Base-by-base conservation (phyloP, 2,888 invertebrate species). In the Diachrysia chrysitis region DNA sequence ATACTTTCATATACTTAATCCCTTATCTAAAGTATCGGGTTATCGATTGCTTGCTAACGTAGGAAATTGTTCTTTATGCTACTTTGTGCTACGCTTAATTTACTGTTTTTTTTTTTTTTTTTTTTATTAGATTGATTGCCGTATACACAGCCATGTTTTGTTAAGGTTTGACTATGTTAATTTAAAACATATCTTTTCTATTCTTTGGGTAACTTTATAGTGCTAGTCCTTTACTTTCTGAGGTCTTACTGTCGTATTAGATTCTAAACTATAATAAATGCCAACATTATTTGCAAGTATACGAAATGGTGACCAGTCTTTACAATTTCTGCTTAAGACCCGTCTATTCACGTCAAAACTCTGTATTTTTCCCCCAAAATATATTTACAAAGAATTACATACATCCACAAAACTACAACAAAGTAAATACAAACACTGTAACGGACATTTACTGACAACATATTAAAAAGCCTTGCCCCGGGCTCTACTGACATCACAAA, bases 381-480 rank as follows among this genome's bases (percentile, higher is more conserved):
- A 63, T 42, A 56, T 58, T 4, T 46, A 68, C 32, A 73, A 68
- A 68, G 53, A 61, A 73, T 69, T 60, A 63, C 48, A 53, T 23
- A 17, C n/a, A 9, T 12, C 48, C 48, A 21, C 42, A 21, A 42
- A 69, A 79, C 71, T 65, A 79, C 57, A 65, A 67, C 51, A 54
- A 59, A 62, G 42, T 54, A 72, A 71, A 72, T 58, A 76, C 17
- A 17, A 6, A 51, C 62, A 65, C n/a, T 81, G 73, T 76, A 69
- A 63, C 65, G 53, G 71, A 67, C 66, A 71, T 61, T 60, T 61
- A 29, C 64, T 62, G 66, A 69, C 61, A 70, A 71, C 73, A 35
- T 68, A 67, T 66, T 73, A 65, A 60, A 80, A 73, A 66, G 29
- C 62, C 68, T 57, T 14, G 69, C 79, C 71, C 25, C 46, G 3